Percentiles rank a stretch among this genome's conserved stretches.
Conservation (phyloP, 2,888 invertebrate genomes). For the Malthinus seriepunctatus region DNA sequence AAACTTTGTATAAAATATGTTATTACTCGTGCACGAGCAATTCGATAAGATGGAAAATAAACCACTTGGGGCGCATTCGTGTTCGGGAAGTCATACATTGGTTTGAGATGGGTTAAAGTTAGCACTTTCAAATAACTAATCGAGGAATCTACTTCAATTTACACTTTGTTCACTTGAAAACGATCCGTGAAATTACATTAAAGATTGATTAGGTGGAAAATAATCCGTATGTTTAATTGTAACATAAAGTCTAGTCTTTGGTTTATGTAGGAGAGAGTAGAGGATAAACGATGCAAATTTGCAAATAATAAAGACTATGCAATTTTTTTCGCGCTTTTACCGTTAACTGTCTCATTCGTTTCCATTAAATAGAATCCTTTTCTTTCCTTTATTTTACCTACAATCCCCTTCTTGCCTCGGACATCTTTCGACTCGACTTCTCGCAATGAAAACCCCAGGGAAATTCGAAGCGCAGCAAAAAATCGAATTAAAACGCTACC, state of each 20-base stretch:
- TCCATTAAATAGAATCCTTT: slow-evolving; percentile 32
- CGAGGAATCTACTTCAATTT: slow-evolving; percentile 24
- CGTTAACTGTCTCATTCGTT: slow-evolving; percentile 32
- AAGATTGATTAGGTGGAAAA: slow-evolving; percentile 16
- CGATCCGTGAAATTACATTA: slow-evolving; percentile 27
- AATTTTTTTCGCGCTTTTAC: slow-evolving; percentile 14
- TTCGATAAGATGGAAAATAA: slow-evolving; percentile 19
- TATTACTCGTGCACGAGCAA: slow-evolving; percentile 15
- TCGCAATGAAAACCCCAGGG: slow-evolving; percentile 34
- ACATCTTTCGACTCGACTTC: slow-evolving; percentile 26
- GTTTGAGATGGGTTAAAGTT: slow-evolving; percentile 21
- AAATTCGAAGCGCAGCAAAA: slow-evolving; percentile 37
- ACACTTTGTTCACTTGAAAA: slow-evolving; percentile 24
- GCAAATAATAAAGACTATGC: slow-evolving; percentile 18
- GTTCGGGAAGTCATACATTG: slow-evolving; percentile 23
- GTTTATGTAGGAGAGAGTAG: too few species aligned
- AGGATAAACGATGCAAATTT: slow-evolving; percentile 2
- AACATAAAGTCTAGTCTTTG: not conserved
- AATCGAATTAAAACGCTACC: slow-evolving; percentile 39
- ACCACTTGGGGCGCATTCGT: slow-evolving; percentile 23
- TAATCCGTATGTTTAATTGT: slow-evolving; percentile 9
- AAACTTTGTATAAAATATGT: too few species aligned
- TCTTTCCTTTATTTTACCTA: slow-evolving; percentile 27
- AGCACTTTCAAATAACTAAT: slow-evolving; percentile 28
- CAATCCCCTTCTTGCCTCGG: slow-evolving; percentile 29